Evolutionary conservation across 2,888 invertebrate species (phyloP), one percentile per base, ranked within the genome.

Genomic region (Baronia brevicornis): DNA sequence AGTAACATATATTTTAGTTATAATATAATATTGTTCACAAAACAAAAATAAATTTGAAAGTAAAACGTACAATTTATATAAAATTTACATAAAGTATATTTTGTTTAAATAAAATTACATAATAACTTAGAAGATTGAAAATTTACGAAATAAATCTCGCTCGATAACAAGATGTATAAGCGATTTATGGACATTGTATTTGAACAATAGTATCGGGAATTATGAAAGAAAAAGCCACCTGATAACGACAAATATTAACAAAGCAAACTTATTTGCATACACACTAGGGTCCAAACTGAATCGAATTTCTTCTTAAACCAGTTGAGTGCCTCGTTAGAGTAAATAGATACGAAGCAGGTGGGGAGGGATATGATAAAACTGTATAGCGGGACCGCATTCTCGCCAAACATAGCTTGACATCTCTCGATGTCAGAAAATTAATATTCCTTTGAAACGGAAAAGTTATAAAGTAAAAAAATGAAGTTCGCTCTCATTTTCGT

Each of bases 291-390:
- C 39, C 46, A 65, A 61, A 64, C 54, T 68, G 54, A 66, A 55
- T 57, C 58, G 56, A 61, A 63, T 60, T 54, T 59, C 52, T 59
- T 70, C 61, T 61, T 65, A 69, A 69, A 71, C 69, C 56, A 74
- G 67, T 63, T 65, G 70, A 62, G 58, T 57, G 58, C 44, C 44
- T 46, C 43, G 56, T 48, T 46, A 43, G 57, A 54, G 53, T 54
- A 59, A 57, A 60, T 56, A 60, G 60, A 60, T 48, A 51, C 39
- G 46, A 36, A 45, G 11, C 32, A 39, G 44, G 75, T 70, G 70
- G 80, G 80, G 79, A n/a, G 72, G 60, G 65, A 57, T 60, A 48
- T 49, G 60, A 84, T 84, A 84, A 82, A 84, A 84, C 78, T 77
- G 66, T 78, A 71, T 67, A 58, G 62, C 68, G 37, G 54, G 33